Percentiles rank a stretch among this genome's conserved stretches.
These are phyloP conservation scores for Macaria liturata DNA, from an alignment of 2,888 invertebrate species.

Conservation along the genomic window DNA sequence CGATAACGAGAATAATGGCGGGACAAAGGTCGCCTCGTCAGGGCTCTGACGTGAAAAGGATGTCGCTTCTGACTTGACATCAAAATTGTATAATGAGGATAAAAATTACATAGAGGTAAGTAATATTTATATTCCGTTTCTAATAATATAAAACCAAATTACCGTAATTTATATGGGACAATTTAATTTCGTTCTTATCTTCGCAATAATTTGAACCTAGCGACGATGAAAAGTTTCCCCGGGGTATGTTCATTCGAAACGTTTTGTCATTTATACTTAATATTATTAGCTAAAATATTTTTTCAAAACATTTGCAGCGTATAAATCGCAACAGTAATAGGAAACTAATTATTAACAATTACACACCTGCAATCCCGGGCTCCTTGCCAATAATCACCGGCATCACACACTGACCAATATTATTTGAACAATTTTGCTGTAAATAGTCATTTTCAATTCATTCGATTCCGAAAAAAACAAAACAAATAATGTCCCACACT, in stretches of 20 bases:
- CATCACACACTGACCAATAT: conserved; percentile 74
- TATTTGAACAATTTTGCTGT: conserved; percentile 79
- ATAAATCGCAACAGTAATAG: too few relatives aligned
- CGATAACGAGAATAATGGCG: conserved; percentile 20
- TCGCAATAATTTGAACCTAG: too few relatives aligned
- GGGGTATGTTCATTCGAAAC: too few relatives aligned
- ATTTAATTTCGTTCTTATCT: too few relatives aligned
- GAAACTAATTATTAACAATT: not conserved
- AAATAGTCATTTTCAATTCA: conserved; percentile 68
- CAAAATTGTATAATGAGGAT: conserved; percentile 17
- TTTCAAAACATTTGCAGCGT: too few relatives aligned
- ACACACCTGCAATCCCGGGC: conserved; percentile 44
- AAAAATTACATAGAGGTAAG: not conserved
- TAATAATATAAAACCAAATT: too few relatives aligned
- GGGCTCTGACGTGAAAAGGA: conserved; percentile 21
- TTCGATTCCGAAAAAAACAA: conserved; percentile 10
- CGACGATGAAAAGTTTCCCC: too few relatives aligned
- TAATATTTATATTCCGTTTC: too few relatives aligned
- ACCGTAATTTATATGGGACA: too few relatives aligned
- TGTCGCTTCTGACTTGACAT: conserved; percentile 15
- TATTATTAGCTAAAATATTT: too few relatives aligned
- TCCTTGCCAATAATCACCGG: conserved; percentile 33
- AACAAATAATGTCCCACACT: conserved; percentile 36
- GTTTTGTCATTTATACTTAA: too few relatives aligned
- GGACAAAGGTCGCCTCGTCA: conserved; percentile 30